These are phyloP conservation scores for Abrostola tripartita DNA, from an alignment of 2,888 invertebrate species.

Conservation along the genomic window DNA sequence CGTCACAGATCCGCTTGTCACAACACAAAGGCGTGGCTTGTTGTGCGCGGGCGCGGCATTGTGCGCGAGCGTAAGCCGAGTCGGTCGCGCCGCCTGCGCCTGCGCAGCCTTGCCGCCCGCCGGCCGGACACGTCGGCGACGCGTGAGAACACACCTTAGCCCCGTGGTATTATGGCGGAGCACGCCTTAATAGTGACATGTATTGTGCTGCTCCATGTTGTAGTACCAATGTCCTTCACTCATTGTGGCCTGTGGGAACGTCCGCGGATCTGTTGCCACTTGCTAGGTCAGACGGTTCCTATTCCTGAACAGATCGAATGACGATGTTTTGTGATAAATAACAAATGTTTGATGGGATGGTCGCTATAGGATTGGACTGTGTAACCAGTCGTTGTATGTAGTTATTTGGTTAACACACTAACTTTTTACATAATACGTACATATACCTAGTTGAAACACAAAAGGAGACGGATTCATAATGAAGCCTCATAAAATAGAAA, in stretches of 20 bases:
- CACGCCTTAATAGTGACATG: not conserved
- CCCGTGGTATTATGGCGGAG: constrained; percentile 12
- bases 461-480: too few species aligned
- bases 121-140: constrained; percentile 21
- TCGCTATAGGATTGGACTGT: too few species aligned
- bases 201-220: not conserved
- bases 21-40: constrained; percentile 58
- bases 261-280: not conserved
- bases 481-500: too few species aligned
- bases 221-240: not conserved
- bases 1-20: constrained; percentile 41
- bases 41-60: constrained; percentile 41
- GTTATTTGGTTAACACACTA: too few species aligned
- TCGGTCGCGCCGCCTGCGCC: constrained; percentile 14
- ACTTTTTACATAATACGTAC: too few species aligned
- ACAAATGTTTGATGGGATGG: too few species aligned
- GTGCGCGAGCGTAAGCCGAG: constrained; percentile 44
- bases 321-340: not conserved
- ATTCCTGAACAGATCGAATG: not conserved
- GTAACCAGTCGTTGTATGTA: too few species aligned
- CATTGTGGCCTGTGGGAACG: not conserved
- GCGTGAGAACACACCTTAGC: constrained; percentile 41
- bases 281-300: not conserved
- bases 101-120: not conserved
- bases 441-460: too few species aligned